Conservation (phyloP, 2,797 vertebrate genomes). For the Darevskia nairensis region DNA sequence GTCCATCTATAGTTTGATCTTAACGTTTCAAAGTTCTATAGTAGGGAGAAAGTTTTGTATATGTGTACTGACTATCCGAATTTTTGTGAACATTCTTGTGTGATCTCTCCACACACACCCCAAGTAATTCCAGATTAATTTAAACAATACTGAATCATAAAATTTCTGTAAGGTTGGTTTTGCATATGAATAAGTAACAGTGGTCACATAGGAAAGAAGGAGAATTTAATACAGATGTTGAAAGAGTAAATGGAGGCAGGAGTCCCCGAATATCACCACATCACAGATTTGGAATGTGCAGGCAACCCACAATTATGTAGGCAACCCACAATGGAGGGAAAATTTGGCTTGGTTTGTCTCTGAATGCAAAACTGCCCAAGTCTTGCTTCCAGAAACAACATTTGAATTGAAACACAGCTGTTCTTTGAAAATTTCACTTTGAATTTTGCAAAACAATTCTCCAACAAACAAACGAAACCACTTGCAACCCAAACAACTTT, state of each 20-base stretch:
- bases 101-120: not conserved
- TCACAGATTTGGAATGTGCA: too few species aligned
- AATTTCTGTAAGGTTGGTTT: not conserved
- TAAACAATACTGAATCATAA: not conserved
- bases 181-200: not conserved
- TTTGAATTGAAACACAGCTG: too few species aligned
- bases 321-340: not conserved
- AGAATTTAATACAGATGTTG: not conserved
- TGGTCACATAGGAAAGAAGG: not conserved
- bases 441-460: too few species aligned
- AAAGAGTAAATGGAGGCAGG: too few species aligned
- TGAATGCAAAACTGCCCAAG: too few species aligned
- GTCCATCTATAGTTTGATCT: not conserved
- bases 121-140: not conserved
- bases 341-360: too few species aligned
- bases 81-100: not conserved
- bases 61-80: not conserved
- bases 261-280: not conserved
- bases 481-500: too few species aligned
- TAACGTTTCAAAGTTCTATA: not conserved
- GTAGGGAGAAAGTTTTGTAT: not conserved
- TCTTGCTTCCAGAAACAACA: too few species aligned
- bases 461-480: too few species aligned
- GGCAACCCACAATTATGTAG: not conserved
- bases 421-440: too few species aligned